A percentile compares a stretch with the other conserved stretches of the same genome.
Conservation (phyloP, 2,113 vertebrate species). For the Mionectes macconnelli region DNA sequence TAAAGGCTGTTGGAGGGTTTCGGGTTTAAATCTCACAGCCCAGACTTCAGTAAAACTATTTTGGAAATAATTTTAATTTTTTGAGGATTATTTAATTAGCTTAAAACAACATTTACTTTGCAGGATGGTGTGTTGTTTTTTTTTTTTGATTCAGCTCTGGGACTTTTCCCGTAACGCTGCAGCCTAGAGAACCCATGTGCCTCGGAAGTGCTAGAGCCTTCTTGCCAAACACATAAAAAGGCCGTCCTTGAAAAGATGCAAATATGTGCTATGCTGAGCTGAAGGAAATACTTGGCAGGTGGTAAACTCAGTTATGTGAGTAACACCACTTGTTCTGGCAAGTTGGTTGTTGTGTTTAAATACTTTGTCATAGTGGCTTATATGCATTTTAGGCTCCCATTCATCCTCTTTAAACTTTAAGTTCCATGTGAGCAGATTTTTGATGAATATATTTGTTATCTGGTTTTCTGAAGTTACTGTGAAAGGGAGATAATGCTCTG, state of each 20-base stretch:
- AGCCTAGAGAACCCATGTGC: neutral
- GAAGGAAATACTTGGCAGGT: neutral
- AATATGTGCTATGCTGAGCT: rapidly evolving
- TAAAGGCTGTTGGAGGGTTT: neutral
- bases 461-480: neutral
- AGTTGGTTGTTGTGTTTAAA: neutral
- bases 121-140: neutral
- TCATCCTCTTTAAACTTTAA: neutral
- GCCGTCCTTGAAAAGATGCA: neutral
- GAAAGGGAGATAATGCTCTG: no score
- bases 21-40: neutral
- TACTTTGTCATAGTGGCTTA: neutral
- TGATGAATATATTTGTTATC: neutral
- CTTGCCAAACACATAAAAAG: neutral
- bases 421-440: neutral
- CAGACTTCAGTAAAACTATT: neutral
- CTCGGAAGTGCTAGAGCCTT: neutral
- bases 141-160: neutral
- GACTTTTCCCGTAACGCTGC: neutral
- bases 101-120: neutral
- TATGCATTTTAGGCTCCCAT: neutral
- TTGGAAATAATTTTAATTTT: neutral
- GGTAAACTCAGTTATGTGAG: neutral
- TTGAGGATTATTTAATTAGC: neutral
- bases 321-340: neutral